A percentile compares a stretch with the other conserved stretches of the same genome.
Evolutionary conservation across 2,888 invertebrate species (phyloP).

Genomic region (Synanthedon formicaeformis): DNA sequence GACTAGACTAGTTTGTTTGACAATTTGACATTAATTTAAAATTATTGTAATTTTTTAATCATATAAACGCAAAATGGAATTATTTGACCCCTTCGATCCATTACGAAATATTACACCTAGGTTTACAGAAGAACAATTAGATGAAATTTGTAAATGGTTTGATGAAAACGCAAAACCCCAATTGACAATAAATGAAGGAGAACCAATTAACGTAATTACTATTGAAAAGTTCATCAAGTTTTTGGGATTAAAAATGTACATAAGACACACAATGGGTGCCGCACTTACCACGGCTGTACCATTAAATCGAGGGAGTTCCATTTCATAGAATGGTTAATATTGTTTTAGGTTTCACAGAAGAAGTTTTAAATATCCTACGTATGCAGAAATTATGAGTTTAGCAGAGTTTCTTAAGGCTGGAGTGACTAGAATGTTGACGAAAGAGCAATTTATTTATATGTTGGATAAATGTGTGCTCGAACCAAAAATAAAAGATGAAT

Average conservation of each 20-base stretch:
- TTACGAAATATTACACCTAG: slow-evolving; percentile 26
- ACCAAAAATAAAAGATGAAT: slow-evolving; percentile 46
- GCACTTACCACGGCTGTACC: no score
- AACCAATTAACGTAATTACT: slow-evolving; percentile 37
- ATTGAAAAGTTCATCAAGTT: slow-evolving; percentile 38
- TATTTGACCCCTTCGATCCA: slow-evolving; percentile 36
- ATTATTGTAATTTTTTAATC: neutral
- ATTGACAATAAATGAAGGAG: slow-evolving; percentile 29
- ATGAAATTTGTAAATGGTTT: slow-evolving; percentile 39
- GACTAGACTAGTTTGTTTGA: no score
- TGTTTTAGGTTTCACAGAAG: slow-evolving; percentile 44
- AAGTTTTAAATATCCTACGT: slow-evolving; percentile 43
- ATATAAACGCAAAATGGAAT: slow-evolving; percentile 18
- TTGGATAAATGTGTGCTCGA: slow-evolving; percentile 36
- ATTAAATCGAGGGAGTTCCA: no score
- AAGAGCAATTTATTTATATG: slow-evolving; percentile 47
- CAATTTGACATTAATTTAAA: no score
- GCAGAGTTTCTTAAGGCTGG: slow-evolving; percentile 41
- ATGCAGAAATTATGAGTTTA: slow-evolving; percentile 45
- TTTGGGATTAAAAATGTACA: slow-evolving; percentile 47
- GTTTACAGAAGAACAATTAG: slow-evolving; percentile 42
- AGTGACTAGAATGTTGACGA: slow-evolving; percentile 31
- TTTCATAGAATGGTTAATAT: no score
- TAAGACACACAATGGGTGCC: no score
- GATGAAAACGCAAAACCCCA: slow-evolving; percentile 34